phyloP scores from a whole-genome alignment of 2,113 vertebrate species.

The Chaetodon auriga region DNA sequence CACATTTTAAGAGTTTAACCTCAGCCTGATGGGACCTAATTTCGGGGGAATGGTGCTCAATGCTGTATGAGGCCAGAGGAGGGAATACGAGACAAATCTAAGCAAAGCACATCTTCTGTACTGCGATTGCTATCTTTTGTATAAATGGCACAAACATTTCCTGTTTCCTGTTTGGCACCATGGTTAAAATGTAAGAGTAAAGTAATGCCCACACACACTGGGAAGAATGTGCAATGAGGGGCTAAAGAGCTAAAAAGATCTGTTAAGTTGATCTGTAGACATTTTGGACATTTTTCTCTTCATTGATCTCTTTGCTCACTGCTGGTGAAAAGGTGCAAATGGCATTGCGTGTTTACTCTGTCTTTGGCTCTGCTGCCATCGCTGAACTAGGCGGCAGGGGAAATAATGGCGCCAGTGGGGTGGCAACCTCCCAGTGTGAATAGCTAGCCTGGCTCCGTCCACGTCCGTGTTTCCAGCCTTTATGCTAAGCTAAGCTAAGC shows the following conservation, averaged over 20 bases:
- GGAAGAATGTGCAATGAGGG: not conserved
- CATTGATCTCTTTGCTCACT: no score
- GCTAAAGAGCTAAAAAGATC: not conserved
- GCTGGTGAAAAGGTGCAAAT: no score
- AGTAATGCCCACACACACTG: not conserved
- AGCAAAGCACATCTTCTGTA: slow-evolving; percentile 4
- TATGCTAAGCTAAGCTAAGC: not conserved
- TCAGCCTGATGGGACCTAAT: not conserved
- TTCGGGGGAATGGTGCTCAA: not conserved
- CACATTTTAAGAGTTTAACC: slow-evolving; percentile 4
- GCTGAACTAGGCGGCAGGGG: not conserved
- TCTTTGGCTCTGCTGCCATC: not conserved
- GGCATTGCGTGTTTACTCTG: no score
- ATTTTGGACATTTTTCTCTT: not conserved
- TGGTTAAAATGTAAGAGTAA: not conserved
- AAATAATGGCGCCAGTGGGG: no score
- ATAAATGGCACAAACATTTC: slow-evolving; percentile 23
- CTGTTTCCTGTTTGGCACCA: slow-evolving; percentile 30
- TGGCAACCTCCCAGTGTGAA: no score
- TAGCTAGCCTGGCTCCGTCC: no score
- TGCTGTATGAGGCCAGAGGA: not conserved
- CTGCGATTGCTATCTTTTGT: slow-evolving; percentile 43
- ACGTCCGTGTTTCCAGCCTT: no score
- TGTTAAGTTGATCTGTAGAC: not conserved
- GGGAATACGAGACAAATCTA: not conserved